Percentiles rank a stretch among this genome's conserved stretches.
Evolutionary conservation across 1,140 invertebrate genomes (phyloP).

Genomic region (Drosophila orena): DNA sequence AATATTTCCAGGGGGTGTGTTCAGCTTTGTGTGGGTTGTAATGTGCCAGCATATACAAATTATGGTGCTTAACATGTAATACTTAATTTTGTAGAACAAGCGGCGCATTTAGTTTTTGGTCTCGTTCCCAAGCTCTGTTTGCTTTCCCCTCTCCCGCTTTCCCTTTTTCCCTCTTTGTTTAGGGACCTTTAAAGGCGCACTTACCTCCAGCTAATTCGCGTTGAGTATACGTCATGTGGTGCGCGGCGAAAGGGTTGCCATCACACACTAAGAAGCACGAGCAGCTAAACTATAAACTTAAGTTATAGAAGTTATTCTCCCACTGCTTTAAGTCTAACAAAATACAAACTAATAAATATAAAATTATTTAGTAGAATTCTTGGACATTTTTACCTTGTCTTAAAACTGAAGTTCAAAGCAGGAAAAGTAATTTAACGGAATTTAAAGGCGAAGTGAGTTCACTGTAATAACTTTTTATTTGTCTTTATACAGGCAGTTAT

Average conservation of each 20-base stretch:
- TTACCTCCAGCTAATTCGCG: slow-evolving; percentile 29
- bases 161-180: not conserved
- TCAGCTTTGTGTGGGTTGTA: slow-evolving; percentile 4
- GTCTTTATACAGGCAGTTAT: not conserved
- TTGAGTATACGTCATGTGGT: slow-evolving; percentile 40
- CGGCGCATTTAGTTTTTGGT: slow-evolving; percentile 36
- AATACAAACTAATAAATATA: not conserved
- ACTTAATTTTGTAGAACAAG: slow-evolving; percentile 53
- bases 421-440: no score
- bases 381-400: no score
- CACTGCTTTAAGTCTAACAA: not conserved
- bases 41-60: slow-evolving; percentile 50
- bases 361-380: not conserved
- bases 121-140: slow-evolving; percentile 3
- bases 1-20: slow-evolving; percentile 15
- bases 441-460: no score
- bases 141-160: not conserved
- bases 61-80: slow-evolving; percentile 50
- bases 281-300: not conserved
- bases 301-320: no score
- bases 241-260: slow-evolving; percentile 3
- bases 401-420: no score
- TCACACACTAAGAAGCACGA: no score
- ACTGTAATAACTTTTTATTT: not conserved
- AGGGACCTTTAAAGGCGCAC: slow-evolving; percentile 11